These are phyloP conservation scores for Eupithecia exiguata DNA, from an alignment of 2,888 invertebrate genomes.

Conservation along the genomic window DNA sequence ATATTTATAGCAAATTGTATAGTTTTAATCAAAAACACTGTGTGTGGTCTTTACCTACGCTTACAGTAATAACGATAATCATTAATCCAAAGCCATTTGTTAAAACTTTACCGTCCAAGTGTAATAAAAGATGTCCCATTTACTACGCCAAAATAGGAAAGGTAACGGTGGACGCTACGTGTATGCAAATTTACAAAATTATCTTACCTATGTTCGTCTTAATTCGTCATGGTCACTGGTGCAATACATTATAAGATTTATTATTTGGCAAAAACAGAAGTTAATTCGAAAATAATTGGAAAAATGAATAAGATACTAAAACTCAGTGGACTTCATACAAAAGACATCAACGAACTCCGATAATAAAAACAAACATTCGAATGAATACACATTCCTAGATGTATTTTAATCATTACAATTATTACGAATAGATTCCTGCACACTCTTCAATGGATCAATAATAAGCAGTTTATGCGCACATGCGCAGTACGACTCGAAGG, in stretches of 20 bases:
- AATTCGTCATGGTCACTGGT: constrained; percentile 52
- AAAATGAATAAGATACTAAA: not conserved
- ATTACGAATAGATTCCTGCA: not conserved
- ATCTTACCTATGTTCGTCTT: constrained; percentile 32
- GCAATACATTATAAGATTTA: constrained; percentile 38
- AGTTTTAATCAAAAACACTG: constrained; percentile 17
- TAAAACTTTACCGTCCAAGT: constrained; percentile 26
- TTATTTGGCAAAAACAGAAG: constrained; percentile 21
- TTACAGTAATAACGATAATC: constrained; percentile 25
- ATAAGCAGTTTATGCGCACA: not conserved
- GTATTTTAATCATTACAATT: not conserved
- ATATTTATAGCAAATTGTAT: constrained; percentile 32
- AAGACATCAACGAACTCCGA: not conserved
- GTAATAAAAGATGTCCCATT: constrained; percentile 31
- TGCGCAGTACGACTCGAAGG: not conserved
- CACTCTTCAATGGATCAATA: not conserved
- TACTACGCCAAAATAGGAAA: constrained; percentile 30
- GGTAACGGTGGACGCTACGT: constrained; percentile 24
- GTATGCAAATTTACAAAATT: constrained; percentile 44
- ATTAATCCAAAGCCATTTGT: constrained; percentile 20
- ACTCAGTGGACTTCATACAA: not conserved
- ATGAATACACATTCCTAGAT: not conserved
- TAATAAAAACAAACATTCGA: not conserved
- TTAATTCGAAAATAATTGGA: constrained; percentile 28
- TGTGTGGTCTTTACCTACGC: constrained; percentile 31